A percentile compares a stretch with the other conserved stretches of the same genome.
Conservation (phyloP, 2,113 vertebrate species). For the Hippocampus barbouri region DNA sequence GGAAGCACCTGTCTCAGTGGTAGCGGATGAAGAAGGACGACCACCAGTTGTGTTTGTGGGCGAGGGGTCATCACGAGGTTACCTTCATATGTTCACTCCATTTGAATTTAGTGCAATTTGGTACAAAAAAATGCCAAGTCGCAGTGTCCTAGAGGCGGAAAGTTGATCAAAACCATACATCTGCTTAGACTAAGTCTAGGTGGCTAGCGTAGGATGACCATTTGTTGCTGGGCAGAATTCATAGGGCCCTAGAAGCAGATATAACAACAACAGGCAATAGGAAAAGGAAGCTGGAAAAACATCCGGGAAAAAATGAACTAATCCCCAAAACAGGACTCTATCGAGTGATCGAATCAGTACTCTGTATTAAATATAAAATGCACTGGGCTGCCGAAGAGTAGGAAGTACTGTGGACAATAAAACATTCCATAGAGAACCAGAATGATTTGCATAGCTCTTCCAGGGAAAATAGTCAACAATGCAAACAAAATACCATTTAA, state of each 20-base stretch:
- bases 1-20: constrained; percentile 63
- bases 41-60: constrained; percentile 55
- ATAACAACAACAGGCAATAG: background rate
- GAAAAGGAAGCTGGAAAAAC: background rate
- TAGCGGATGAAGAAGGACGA: constrained; percentile 47
- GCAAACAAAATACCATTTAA: background rate
- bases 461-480: too few relatives aligned
- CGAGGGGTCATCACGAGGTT: constrained; percentile 41
- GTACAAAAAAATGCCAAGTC: background rate
- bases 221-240: background rate
- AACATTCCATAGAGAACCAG: too few relatives aligned
- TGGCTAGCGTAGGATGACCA: background rate
- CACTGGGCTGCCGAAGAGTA: background rate
- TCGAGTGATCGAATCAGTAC: background rate
- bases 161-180: too few relatives aligned
- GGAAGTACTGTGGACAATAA: background rate
- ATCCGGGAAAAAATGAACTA: background rate
- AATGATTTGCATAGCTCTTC: too few relatives aligned
- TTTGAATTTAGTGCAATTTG: background rate
- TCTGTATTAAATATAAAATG: background rate
- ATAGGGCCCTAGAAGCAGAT: background rate
- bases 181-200: too few relatives aligned
- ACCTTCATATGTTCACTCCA: background rate
- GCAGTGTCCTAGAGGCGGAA: too few relatives aligned
- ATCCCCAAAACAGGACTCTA: too few relatives aligned